Percentiles rank a stretch among this genome's conserved stretches.
These are phyloP conservation scores for Ceratothoa steindachneri DNA, from an alignment of 2,888 invertebrate species.

Conservation along the genomic window DNA sequence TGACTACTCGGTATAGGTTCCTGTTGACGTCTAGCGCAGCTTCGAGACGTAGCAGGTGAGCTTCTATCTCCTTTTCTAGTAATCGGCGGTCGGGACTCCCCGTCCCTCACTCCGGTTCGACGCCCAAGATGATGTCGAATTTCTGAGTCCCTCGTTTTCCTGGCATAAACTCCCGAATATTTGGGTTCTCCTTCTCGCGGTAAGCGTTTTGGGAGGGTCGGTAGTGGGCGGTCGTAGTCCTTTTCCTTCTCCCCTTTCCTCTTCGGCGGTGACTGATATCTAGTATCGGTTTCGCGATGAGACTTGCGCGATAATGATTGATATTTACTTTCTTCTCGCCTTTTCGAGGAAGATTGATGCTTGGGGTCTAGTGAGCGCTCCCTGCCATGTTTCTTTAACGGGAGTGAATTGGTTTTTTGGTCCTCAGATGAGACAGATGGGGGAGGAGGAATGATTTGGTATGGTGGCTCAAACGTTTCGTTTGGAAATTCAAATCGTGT, in stretches of 20 bases:
- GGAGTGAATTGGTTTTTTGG: not conserved
- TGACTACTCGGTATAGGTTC: slow-evolving; percentile 12
- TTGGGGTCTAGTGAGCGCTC: slow-evolving; percentile 19
- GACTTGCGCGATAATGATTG: slow-evolving; percentile 28
- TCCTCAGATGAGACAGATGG: not conserved
- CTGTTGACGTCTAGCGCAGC: not conserved
- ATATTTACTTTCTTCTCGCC: slow-evolving; percentile 30
- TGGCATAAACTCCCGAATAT: not conserved
- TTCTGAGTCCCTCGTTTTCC: not conserved
- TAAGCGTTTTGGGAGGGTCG: not conserved
- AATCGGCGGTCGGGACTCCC: slow-evolving; percentile 8
- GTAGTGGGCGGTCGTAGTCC: not conserved
- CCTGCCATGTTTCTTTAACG: not conserved
- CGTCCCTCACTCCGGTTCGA: not conserved
- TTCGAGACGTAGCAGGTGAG: slow-evolving; percentile 14
- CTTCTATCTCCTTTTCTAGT: slow-evolving; percentile 10
- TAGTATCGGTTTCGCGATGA: slow-evolving; percentile 28
- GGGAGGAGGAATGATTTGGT: not conserved
- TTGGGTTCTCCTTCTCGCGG: not conserved
- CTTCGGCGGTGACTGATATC: slow-evolving; percentile 36
- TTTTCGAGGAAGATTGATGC: slow-evolving; percentile 23
- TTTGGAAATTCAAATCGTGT: not conserved
- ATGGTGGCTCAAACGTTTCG: not conserved
- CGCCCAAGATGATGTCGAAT: not conserved
- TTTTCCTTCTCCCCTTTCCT: slow-evolving; percentile 15